Evolutionary conservation across 2,113 vertebrate species (phyloP).

Genomic region (Callorhinus ursinus): DNA sequence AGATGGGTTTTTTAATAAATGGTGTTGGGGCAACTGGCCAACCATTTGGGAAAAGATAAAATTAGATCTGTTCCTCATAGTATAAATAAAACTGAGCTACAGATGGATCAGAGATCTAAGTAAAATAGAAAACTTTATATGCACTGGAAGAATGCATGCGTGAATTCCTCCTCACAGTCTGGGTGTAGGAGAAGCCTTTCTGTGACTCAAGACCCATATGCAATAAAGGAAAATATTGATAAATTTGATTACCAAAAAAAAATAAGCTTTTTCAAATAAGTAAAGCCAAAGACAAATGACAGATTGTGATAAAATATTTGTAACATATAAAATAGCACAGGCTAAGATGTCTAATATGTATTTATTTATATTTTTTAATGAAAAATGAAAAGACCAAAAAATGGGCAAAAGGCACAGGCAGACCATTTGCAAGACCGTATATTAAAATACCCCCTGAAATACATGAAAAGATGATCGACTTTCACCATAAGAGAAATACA

Average conservation of each 20-base stretch:
- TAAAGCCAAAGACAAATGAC: not conserved
- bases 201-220: not conserved
- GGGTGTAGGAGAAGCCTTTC: not conserved
- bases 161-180: not conserved
- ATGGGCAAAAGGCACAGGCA: not conserved
- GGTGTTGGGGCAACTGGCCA: not conserved
- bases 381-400: not conserved
- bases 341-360: not conserved
- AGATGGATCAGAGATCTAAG: not conserved
- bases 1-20: not conserved
- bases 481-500: not conserved
- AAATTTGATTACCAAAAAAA: not conserved
- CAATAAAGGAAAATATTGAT: not conserved
- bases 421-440: not conserved
- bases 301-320: not conserved
- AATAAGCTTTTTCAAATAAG: not conserved
- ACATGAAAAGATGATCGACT: not conserved
- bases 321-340: not conserved
- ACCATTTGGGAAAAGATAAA: slow-evolving; percentile 23
- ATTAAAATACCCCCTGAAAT: not conserved
- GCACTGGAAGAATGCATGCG: not conserved
- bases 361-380: not conserved
- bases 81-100: slow-evolving; percentile 18
- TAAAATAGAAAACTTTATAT: not conserved
- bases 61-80: not conserved